Conservation (phyloP, 1,140 invertebrate species). For the Brachionus sp. region DNA sequence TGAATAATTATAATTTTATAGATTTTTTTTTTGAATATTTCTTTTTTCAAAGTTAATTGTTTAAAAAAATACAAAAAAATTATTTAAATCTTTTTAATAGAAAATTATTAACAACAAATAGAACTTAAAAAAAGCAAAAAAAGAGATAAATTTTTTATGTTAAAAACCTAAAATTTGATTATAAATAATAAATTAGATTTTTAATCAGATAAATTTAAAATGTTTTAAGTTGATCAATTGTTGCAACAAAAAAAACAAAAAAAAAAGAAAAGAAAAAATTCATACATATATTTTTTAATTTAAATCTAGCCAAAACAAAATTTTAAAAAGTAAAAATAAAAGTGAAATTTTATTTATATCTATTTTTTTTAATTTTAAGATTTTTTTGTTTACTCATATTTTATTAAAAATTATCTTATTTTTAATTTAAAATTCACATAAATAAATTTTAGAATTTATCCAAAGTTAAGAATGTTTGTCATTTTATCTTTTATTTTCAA, state of each 20-base stretch:
- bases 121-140: neutral
- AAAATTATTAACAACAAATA: neutral
- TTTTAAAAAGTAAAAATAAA: neutral
- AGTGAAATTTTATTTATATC: too few species aligned
- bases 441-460: neutral
- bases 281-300: neutral
- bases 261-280: neutral
- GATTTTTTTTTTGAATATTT: neutral
- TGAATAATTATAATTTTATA: neutral
- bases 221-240: neutral
- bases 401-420: neutral
- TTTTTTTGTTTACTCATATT: neutral
- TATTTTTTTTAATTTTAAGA: neutral
- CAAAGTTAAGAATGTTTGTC: neutral
- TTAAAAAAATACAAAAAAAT: neutral
- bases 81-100: slow-evolving; percentile 7
- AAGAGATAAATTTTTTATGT: neutral
- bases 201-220: neutral
- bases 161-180: neutral
- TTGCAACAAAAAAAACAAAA: too few species aligned
- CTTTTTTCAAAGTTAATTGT: neutral
- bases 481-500: too few species aligned
- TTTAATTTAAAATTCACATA: neutral
- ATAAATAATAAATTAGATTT: neutral
- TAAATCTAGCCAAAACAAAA: neutral